Percentiles rank a stretch among this genome's conserved stretches.
phyloP scores from a whole-genome alignment of 2,797 vertebrate genomes.

The Poeciliopsis infans region DNA sequence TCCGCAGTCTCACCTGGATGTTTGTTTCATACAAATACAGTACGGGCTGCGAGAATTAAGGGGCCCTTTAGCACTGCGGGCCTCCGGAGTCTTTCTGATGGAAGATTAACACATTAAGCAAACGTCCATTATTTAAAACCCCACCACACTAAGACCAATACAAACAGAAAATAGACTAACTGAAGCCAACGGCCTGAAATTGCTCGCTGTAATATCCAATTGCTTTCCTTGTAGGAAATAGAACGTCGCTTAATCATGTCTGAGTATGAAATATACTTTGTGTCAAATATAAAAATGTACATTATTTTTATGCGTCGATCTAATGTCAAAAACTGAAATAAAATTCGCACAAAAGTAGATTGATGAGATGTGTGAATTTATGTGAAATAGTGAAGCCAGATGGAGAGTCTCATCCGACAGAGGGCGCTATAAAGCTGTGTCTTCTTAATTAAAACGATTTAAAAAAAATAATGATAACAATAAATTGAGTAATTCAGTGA shows the following conservation, averaged over 20 bases:
- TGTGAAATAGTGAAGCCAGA: constrained; percentile 17
- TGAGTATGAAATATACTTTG: background rate
- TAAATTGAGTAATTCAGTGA: constrained; percentile 11
- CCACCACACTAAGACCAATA: background rate
- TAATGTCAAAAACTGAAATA: constrained; percentile 1
- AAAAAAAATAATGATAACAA: constrained; percentile 50
- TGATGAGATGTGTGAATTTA: background rate
- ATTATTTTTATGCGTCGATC: background rate
- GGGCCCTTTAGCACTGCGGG: constrained; percentile 27
- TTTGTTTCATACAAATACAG: constrained; percentile 77
- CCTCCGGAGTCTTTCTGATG: background rate
- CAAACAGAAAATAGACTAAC: background rate
- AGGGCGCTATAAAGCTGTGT: constrained; percentile 79
- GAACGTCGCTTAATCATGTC: background rate
- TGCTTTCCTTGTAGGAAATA: background rate
- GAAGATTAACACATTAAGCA: background rate
- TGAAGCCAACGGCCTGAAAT: background rate
- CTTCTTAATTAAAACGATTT: constrained; percentile 51
- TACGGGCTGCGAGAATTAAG: constrained; percentile 40
- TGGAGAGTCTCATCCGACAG: constrained; percentile 65
- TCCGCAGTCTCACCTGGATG: constrained; percentile 73
- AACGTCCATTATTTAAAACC: background rate
- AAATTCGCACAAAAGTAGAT: background rate
- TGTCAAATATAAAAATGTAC: background rate
- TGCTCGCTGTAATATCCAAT: background rate